Base-by-base conservation (phyloP, 2,888 invertebrate genomes). In the Hypena proboscidalis region DNA sequence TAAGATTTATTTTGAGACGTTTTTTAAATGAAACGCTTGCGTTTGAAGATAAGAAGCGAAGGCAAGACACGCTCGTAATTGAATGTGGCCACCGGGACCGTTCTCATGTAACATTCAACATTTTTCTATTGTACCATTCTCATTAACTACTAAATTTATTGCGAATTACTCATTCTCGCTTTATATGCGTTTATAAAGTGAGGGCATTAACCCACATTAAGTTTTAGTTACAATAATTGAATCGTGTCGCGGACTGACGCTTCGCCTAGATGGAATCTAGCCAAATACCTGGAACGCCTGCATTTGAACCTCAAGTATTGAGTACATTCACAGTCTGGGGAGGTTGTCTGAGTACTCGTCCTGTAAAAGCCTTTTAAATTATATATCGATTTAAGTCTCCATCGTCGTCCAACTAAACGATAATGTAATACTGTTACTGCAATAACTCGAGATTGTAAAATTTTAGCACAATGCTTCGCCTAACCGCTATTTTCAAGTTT, bases 121-220 rank as follows among this genome's bases (percentile, higher is more conserved):
- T 34, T 40, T 43, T 38, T 45, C 8, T 21, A 37, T 40, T 35
- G 13, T 42, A 45, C 5, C 30, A 23, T 30, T 36, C 27, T 13
- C 27, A 36, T 42, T 23, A 26, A 38, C 32, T 43, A 27, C 40
- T 31, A 39, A 36, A 33, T 34, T 14, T 45, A 43, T 43, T 49
- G 43, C 44, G 33, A 37, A 55, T 42, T 35, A 27, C 33, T 20
- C 27, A 58, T 32, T 29, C 32, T 39, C 22, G 26, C 21, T 35
- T 32, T 15, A 40, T 36, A 39, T 26, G 39, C 37, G 41, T 36
- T 52, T 56, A 63, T 37, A 50, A 56, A 63, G 56, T 48, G 47
- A 36, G 11, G 60, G 59, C 67, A 68, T 70, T 80, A 74, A 72
- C 74, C 79, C 54, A 77, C 48, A 69, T 67, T n/a, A n/a, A n/a